Evolutionary conservation across 2,797 vertebrate genomes (phyloP).

Genomic region (Neopelma chrysocephalum): DNA sequence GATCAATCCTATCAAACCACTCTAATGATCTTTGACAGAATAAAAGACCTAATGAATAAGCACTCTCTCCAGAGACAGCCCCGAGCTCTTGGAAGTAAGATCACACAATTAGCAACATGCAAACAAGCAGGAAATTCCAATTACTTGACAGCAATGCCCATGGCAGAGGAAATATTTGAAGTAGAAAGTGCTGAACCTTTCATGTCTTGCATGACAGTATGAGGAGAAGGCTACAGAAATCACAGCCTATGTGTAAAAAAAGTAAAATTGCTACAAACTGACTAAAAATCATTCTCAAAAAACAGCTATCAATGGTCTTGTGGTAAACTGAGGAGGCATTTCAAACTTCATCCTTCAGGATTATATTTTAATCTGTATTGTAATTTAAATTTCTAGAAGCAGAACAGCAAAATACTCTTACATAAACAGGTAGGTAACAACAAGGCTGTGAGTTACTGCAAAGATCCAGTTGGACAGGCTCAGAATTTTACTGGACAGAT

Average conservation of each 20-base stretch:
- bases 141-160: not conserved
- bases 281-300: not conserved
- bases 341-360: not conserved
- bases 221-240: not conserved
- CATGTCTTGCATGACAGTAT: not conserved
- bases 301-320: not conserved
- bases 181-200: not conserved
- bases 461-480: not conserved
- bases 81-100: not conserved
- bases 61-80: slow-evolving; percentile 11
- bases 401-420: not conserved
- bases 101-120: slow-evolving; percentile 23
- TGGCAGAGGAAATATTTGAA: not conserved
- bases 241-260: not conserved
- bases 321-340: not conserved
- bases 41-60: slow-evolving; percentile 39
- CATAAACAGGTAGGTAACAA: not conserved
- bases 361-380: not conserved
- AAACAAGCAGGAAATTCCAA: slow-evolving; percentile 57
- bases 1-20: not conserved
- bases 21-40: slow-evolving; percentile 12
- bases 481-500: not conserved
- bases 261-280: not conserved
- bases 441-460: not conserved
- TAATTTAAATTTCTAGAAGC: not conserved